Evolutionary conservation across 1,140 invertebrate genomes (phyloP).

Genomic region (Theocolax elegans): DNA sequence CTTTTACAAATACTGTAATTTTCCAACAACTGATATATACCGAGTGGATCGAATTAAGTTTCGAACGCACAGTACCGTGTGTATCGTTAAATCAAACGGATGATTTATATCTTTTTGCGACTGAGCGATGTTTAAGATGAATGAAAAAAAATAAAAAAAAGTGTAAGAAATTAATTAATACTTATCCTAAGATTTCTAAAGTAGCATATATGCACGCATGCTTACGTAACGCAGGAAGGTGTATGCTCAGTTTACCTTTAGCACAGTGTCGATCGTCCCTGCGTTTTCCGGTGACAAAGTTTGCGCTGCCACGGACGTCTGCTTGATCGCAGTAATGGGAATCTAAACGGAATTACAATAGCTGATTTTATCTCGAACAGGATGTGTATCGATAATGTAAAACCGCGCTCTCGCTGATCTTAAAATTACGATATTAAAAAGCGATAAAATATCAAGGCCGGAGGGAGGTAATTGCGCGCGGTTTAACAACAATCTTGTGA

Average conservation of each 20-base stretch:
- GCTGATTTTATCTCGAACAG: conserved; percentile 18
- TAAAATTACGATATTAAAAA: conserved; percentile 22
- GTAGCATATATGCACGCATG: background rate
- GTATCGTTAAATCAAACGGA: background rate
- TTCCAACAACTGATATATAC: background rate
- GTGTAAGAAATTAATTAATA: background rate
- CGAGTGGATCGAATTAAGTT: background rate
- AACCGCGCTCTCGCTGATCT: conserved; percentile 3
- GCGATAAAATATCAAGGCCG: background rate
- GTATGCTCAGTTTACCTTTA: conserved; percentile 57
- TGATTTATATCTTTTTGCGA: background rate
- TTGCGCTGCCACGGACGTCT: conserved; percentile 53
- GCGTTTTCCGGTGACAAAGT: conserved; percentile 52
- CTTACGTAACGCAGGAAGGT: too few relatives aligned
- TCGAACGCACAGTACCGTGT: background rate
- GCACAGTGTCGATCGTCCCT: conserved; percentile 49
- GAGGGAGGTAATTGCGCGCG: background rate
- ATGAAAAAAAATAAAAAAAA: background rate
- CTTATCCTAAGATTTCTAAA: background rate
- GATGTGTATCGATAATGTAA: background rate
- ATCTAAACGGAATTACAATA: conserved; percentile 49
- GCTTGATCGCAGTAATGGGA: conserved; percentile 56
- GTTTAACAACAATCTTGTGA: background rate
- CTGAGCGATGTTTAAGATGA: background rate
- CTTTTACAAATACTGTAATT: background rate